Base-by-base conservation (phyloP, 1,140 invertebrate species). In the Armadillidium nasatum region DNA sequence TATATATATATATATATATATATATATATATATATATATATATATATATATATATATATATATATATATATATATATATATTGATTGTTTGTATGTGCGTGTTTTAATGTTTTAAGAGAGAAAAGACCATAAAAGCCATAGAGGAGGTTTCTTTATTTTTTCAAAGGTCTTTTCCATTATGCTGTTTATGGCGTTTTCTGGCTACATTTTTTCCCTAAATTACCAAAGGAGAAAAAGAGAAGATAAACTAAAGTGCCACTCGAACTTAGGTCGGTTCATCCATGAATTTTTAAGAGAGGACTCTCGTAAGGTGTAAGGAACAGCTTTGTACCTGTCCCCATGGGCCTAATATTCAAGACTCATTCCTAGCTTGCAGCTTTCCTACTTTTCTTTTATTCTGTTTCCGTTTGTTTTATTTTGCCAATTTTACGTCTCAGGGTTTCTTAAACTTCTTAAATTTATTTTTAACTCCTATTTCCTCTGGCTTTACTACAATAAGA, bases 271-370 rank as follows among this genome's bases (percentile, higher is more conserved):
- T 19, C 50, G 19, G 19, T 19, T 19, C 11, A 60, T 13, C 50
- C 50, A 60, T 60, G 50, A 60, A 60, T 60, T 60, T 60, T 60
- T 60, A 60, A 60, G 7, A 60, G 11, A 60, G 50, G 50, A 19
- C 50, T 60, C 50, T 60, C 50, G 50, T 60, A 60, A 60, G 50
- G 50, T 60, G 50, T 60, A 60, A 60, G 50, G 50, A 15, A 60
- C 50, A 15, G 19, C 11, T 13, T 19, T 60, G 19, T 60, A 60
- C 50, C 50, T 60, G 50, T 19, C 19, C 50, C 50, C 50, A 15
- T 19, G 50, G 50, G 50, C 19, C 50, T 60, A 60, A 60, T 60
- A 60, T 60, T 19, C 19, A 60, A 60, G 50, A 13, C 50, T 60
- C 50, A 15, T 60, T 19, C 19, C 19, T 60, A 60, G 50, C 50